Evolutionary conservation across 1,140 invertebrate genomes (phyloP).

Genomic region (Drosophila parvula): DNA sequence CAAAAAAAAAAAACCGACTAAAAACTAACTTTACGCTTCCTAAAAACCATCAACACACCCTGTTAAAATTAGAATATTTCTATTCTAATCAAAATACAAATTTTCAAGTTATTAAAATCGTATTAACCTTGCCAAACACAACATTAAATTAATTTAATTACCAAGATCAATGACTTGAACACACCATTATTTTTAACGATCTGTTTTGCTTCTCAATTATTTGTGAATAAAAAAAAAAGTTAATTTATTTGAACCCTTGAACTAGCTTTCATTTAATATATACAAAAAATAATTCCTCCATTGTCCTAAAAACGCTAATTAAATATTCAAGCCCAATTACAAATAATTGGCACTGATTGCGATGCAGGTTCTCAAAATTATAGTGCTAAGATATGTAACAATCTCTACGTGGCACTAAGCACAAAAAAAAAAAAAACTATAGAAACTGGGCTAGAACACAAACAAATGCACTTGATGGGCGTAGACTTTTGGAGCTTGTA

Average conservation of each 20-base stretch:
- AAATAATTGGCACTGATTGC: neutral
- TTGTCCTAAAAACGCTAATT: neutral
- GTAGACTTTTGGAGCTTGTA: neutral
- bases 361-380: neutral
- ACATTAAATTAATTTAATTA: slow-evolving; percentile 2
- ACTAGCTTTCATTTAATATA: neutral
- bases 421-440: neutral
- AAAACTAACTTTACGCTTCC: neutral
- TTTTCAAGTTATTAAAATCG: neutral
- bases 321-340: neutral
- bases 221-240: slow-evolving; percentile 1
- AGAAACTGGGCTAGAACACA: too few species aligned
- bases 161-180: neutral
- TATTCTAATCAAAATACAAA: neutral
- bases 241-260: too few species aligned
- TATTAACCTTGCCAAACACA: neutral
- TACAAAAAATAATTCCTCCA: neutral
- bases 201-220: slow-evolving; percentile 1
- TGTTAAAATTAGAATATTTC: neutral
- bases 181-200: neutral
- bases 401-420: neutral
- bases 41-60: neutral
- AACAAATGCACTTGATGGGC: neutral
- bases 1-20: neutral
- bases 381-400: neutral